phyloP scores from a whole-genome alignment of 2,888 invertebrate genomes.

The Ophion ventricosus region DNA sequence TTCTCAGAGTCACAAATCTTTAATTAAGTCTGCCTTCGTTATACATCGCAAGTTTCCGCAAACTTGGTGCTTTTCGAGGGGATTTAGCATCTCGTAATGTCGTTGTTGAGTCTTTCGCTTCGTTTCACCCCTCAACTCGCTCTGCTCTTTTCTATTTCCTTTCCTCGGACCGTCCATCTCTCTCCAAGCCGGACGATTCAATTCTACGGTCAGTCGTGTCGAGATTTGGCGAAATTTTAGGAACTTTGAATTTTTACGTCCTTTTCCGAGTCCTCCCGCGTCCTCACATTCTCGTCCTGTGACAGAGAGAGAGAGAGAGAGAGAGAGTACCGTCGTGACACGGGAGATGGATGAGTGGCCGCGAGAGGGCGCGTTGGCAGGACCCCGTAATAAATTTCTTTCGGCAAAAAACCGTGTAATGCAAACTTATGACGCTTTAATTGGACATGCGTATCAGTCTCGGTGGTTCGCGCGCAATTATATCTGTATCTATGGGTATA shows the following conservation, averaged over 20 bases:
- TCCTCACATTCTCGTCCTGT: not conserved
- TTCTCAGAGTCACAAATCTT: slow-evolving; percentile 74
- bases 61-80: slow-evolving; percentile 6
- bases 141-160: too few species aligned
- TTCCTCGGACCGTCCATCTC: too few species aligned
- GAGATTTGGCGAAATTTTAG: too few species aligned
- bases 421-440: slow-evolving; percentile 79
- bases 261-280: too few species aligned
- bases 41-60: slow-evolving; percentile 65
- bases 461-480: slow-evolving; percentile 39
- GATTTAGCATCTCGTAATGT: not conserved
- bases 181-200: too few species aligned
- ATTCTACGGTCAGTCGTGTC: too few species aligned
- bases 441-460: slow-evolving; percentile 77
- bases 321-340: too few species aligned
- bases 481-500: slow-evolving; percentile 44
- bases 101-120: not conserved
- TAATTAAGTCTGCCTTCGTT: slow-evolving; percentile 79
- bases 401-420: slow-evolving; percentile 73
- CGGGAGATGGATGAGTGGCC: slow-evolving; percentile 24
- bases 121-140: not conserved
- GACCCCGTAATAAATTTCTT: slow-evolving; percentile 68
- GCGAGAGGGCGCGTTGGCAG: slow-evolving; percentile 40
- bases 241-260: too few species aligned
- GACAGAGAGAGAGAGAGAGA: too few species aligned